phyloP scores from a whole-genome alignment of 2,888 invertebrate species.

The Hyppa rectilinea region DNA sequence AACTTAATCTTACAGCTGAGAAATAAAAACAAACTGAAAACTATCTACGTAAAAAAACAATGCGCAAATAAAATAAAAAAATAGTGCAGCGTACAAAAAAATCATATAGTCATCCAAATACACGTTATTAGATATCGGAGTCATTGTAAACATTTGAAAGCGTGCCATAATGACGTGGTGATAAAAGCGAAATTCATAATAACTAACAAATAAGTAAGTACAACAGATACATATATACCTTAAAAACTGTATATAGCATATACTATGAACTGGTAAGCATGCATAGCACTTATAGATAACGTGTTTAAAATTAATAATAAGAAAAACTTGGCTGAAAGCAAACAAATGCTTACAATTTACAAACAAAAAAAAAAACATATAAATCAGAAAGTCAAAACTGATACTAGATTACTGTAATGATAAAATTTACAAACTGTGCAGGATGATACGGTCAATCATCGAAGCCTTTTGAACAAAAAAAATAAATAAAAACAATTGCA shows the following conservation, averaged over 20 bases:
- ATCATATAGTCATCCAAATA: slow-evolving; percentile 85
- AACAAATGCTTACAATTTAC: slow-evolving; percentile 91
- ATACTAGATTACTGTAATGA: slow-evolving; percentile 65
- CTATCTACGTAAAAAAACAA: slow-evolving; percentile 1
- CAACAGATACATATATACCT: slow-evolving; percentile 88
- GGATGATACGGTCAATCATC: slow-evolving; percentile 38
- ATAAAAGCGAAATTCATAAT: slow-evolving; percentile 81
- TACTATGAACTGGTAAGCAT: slow-evolving; percentile 90
- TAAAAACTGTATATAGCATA: slow-evolving; percentile 85
- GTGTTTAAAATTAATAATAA: slow-evolving; percentile 69
- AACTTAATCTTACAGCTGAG: not conserved
- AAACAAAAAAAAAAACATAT: slow-evolving; percentile 79
- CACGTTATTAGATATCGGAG: slow-evolving; percentile 76
- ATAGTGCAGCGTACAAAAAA: slow-evolving; percentile 29
- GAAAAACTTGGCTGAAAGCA: slow-evolving; percentile 86
- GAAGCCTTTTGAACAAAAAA: not conserved
- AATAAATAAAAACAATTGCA: not conserved
- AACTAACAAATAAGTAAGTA: slow-evolving; percentile 89
- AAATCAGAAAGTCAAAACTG: slow-evolving; percentile 56
- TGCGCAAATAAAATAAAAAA: not conserved
- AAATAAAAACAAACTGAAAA: not conserved
- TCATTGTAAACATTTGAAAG: slow-evolving; percentile 91
- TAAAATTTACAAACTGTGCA: slow-evolving; percentile 55
- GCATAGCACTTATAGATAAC: slow-evolving; percentile 86
- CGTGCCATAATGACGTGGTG: slow-evolving; percentile 88